Conservation (phyloP, 2,797 vertebrate genomes). For the Remorina albescens region DNA sequence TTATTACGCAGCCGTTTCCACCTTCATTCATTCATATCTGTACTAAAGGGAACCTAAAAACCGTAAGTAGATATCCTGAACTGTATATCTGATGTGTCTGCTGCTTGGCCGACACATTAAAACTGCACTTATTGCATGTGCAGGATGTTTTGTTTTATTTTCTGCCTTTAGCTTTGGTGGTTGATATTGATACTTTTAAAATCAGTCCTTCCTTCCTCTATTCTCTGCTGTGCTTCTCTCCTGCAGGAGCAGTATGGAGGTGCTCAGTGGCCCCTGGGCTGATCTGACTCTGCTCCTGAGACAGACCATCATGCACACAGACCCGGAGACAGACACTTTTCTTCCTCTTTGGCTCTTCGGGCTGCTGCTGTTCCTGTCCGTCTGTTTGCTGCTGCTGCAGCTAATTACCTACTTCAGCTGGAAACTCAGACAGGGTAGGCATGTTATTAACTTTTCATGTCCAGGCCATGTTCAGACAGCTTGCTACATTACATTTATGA, state of each 20-base stretch:
- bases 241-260: slow-evolving; percentile 58
- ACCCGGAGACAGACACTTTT: slow-evolving; percentile 22
- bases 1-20: not conserved
- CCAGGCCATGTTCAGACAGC: not conserved
- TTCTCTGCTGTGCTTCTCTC: not conserved
- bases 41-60: slow-evolving; percentile 8
- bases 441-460: slow-evolving; percentile 39
- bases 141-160: not conserved
- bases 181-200: not conserved
- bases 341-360: slow-evolving; percentile 53
- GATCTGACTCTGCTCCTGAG: slow-evolving; percentile 69
- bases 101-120: not conserved
- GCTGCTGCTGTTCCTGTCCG: slow-evolving; percentile 69
- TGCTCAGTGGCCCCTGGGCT: slow-evolving; percentile 71
- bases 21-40: not conserved
- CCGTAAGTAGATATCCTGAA: slow-evolving; percentile 44
- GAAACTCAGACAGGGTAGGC: slow-evolving; percentile 75
- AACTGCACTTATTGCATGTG: not conserved
- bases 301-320: slow-evolving; percentile 26
- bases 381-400: slow-evolving; percentile 73
- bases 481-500: slow-evolving; percentile 11
- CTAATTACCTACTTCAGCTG: slow-evolving; percentile 69
- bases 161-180: not conserved
- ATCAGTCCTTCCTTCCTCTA: not conserved
- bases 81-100: not conserved